Base-by-base conservation (phyloP, 1,140 invertebrate species). In the Drosophila novamexicana region DNA sequence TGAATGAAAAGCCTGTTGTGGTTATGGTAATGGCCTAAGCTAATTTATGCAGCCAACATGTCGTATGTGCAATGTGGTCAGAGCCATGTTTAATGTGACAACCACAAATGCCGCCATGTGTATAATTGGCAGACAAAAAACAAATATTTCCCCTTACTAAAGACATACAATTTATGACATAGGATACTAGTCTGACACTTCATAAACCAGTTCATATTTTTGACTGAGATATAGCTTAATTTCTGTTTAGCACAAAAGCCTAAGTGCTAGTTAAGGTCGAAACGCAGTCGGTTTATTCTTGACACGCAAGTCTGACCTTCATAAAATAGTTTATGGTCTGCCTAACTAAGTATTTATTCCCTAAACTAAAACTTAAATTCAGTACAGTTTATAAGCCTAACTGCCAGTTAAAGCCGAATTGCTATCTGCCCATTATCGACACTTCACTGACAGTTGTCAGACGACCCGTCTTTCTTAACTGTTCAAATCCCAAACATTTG, bases 1-100 rank as follows among this genome's bases (percentile, higher is more conserved):
- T 58, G 66, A 54, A 39, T 58, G 53, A 70, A 64, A 36, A 49
- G 8, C 39, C 53, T 12, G 62, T 16, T 75, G 47, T 65, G 76
- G 83, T 68, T 79, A 72, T 76, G 79, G 82, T 89, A 88, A 83
- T 88, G 68, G 82, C 79, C 73, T 62, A n/a, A 63, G 47, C 76
- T 79, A 82, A 82, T 86, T 79, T 86, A 88, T 79, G 72, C 68
- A 42, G 58, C 58, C 56, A 73, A 86, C 76, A 69, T 42, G 83
- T 59, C 79, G 76, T 76, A 82, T 86, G 71, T 47, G 70, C 72
- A 67, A 80, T 65, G 50, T 64, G 49, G 54, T 29, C 14, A 16
- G 32, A 63, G 40, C 36, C 29, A 54, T 70, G 22, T 42, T 42
- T 39, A 68, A 59, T 61, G 22, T 36, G 32, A 67, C 34, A 29